Evolutionary conservation across 2,113 vertebrate genomes (phyloP).

Genomic region (Ellobius talpinus): DNA sequence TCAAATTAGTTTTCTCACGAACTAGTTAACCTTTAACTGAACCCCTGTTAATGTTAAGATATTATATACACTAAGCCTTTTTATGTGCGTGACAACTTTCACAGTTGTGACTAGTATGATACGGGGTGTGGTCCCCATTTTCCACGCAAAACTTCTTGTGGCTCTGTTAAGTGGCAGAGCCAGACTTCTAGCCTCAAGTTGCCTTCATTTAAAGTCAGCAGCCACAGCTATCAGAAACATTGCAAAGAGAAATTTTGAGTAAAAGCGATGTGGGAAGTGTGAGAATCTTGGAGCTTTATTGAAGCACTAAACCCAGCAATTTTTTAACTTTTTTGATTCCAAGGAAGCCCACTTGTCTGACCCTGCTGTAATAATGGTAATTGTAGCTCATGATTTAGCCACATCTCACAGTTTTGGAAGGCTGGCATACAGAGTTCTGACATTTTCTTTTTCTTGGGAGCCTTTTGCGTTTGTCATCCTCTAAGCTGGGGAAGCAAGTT

Average conservation of each 20-base stretch:
- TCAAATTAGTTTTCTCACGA: not conserved
- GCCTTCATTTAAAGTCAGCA: not conserved
- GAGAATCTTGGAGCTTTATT: not conserved
- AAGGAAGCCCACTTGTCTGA: not conserved
- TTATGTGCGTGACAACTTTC: not conserved
- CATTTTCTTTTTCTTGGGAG: constrained; percentile 37
- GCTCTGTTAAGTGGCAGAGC: not conserved
- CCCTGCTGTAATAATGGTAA: not conserved
- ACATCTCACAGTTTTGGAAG: constrained; percentile 31
- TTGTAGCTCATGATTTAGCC: not conserved
- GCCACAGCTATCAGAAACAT: constrained; percentile 20
- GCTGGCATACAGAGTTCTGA: not conserved
- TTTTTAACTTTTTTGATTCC: constrained; percentile 21
- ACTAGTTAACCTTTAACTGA: not conserved
- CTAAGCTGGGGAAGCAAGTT: constrained; percentile 16
- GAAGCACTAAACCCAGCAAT: not conserved
- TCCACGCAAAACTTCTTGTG: not conserved
- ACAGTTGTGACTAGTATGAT: not conserved
- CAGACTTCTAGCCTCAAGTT: not conserved
- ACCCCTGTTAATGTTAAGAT: not conserved
- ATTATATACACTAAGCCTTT: not conserved
- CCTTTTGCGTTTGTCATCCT: not conserved
- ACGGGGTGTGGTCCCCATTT: not conserved
- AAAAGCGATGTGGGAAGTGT: not conserved
- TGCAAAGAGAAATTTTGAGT: not conserved